Evolutionary conservation across 2,888 invertebrate genomes (phyloP), one percentile per base, ranked within the genome.

Genomic region (Eupelmus urozonus): DNA sequence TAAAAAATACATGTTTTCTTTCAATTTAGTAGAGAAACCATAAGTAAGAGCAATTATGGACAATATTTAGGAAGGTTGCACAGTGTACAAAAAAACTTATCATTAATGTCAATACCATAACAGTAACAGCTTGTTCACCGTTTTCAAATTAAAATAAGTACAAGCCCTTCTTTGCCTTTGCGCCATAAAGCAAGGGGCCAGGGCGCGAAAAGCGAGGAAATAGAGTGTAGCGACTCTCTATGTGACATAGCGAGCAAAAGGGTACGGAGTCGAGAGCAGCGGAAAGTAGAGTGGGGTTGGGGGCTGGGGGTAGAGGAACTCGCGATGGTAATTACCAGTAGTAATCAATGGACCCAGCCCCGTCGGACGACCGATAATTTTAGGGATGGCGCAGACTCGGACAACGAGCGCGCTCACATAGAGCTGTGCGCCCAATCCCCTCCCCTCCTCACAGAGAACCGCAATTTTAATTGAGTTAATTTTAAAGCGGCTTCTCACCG

Each of bases 271-370:
- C 45, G 57, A 69, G 75, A 60, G 70, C 7, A 53, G 18, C 67
- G n/a, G 34, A 62, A 66, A n/a, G 57, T 60, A 51, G 78, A 60
- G 69, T 11, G 72, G 66, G 63, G 73, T 59, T 34, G 34, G 70
- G 81, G 13, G 16, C 27, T 16, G 7, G 7, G 1, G 4, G n/a
- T 16, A 23, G 59, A 25, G 13, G 81, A 73, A 63, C 78, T 79
- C 80, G 83, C 83, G 84, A 84, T 84, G 84, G 84, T 84, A 87
- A 87, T 87, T 87, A 86, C 82, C 82, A 82, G 83, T 83, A 82
- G 83, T 87, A 86, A 87, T 87, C 87, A 86, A 87, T 87, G 85
- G 86, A 83, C 83, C 82, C 82, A 81, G 84, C 18, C 1, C 82
- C n/a, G n/a, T 83, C 82, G 78, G 82, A 83, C 82, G 82, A 82